Evolutionary conservation across 1,140 invertebrate genomes (phyloP), one percentile per base, ranked within the genome.

Genomic region (Harpegnathos saltator): DNA sequence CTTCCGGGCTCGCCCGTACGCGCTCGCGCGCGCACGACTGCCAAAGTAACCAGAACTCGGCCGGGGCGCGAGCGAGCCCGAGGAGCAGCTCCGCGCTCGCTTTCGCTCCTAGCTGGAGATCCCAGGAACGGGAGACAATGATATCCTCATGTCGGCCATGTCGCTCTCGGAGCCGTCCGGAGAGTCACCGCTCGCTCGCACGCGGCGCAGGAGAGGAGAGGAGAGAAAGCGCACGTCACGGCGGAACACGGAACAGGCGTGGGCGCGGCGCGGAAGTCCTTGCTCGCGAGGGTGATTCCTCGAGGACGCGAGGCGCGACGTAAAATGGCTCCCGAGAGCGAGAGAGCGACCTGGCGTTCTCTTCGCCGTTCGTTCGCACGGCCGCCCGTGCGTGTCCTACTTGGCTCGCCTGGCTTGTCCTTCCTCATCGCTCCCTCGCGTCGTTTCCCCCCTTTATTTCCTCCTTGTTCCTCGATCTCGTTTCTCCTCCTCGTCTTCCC

Each of bases 181-280:
- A 19, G 22, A 50, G 33, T 63, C 52, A 65, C 65, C 59, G 73
- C 38, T 78, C 65, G 52, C 63, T 54, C 44, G 75, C 22, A 33
- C 22, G 22, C 44, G 58, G 17, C 44, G 59, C 29, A 65, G 26
- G 56, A 12, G 75, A 44, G 7, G 3, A 44, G 29, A 0, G 4
- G 38, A 44, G 38, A 44, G 17, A 24, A 24, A 17, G 1, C 7
- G n/a, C n/a, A 52, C 54, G 65, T 17, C 50, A 80, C 56, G 52
- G 50, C n/a, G 38, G 48, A 68, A 78, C 75, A 80, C 24, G 69
- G 52, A 80, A 80, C 75, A 71, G 75, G 75, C 75, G 75, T 80
- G 75, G 75, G 69, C 63, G 38, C 38, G 14, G 50, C 44, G 44
- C 5, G 17, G 38, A n/a, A n/a, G 7, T 74, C 48, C 48, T 44